Evolutionary conservation across 2,113 vertebrate species (phyloP).

Genomic region (Burhinus oedicnemus): DNA sequence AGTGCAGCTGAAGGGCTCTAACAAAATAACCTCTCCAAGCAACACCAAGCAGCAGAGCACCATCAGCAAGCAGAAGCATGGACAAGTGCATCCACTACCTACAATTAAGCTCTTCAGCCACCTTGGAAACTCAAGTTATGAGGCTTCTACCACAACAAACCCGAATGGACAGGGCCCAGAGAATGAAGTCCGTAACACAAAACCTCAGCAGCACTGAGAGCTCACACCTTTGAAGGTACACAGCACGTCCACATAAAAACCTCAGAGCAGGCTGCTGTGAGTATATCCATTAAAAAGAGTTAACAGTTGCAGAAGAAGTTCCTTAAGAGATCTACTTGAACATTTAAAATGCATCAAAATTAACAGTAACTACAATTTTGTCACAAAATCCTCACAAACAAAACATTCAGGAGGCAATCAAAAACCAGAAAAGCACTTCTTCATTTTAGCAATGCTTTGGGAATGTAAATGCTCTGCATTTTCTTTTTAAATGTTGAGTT

Average conservation of each 20-base stretch:
- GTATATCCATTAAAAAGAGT: not conserved
- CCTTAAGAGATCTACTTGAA: not conserved
- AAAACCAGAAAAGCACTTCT: not conserved
- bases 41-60: not conserved
- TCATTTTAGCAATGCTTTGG: not conserved
- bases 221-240: not conserved
- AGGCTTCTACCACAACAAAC: not conserved
- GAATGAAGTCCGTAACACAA: fast-evolving
- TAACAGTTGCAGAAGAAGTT: not conserved
- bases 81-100: not conserved
- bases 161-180: not conserved
- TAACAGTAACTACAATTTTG: not conserved
- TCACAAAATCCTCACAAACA: not conserved
- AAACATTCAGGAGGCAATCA: not conserved
- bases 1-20: not conserved
- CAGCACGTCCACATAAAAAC: not conserved
- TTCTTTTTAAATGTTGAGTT: not conserved
- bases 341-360: not conserved
- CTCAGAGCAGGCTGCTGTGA: not conserved
- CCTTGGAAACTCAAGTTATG: not conserved
- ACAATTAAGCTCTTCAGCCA: not conserved
- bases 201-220: not conserved
- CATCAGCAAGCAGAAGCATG: not conserved
- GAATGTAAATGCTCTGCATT: not conserved
- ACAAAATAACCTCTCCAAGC: not conserved